A percentile compares a stretch with the other conserved stretches of the same genome.
These are phyloP conservation scores for Malurus leucopterus DNA, from an alignment of 2,797 vertebrate genomes.

Conservation along the genomic window DNA sequence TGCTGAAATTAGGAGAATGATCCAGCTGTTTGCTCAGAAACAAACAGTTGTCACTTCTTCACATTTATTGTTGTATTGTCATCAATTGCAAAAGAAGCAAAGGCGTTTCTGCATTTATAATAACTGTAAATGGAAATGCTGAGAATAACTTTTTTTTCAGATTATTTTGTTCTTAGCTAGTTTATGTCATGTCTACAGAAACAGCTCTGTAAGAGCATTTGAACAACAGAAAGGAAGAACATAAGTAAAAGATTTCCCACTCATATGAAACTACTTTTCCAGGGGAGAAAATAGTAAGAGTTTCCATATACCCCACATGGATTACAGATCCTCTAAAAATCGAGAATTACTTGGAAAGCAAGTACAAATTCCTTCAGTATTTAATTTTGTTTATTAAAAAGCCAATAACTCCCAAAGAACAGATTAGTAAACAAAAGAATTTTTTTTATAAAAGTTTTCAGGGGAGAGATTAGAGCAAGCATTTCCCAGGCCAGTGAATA, in stretches of 20 bases:
- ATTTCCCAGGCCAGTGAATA: not conserved
- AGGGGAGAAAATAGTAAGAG: not conserved
- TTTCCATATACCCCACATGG: not conserved
- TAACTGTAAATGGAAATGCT: slow-evolving; percentile 28
- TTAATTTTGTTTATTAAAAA: slow-evolving; percentile 27
- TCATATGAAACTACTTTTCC: not conserved
- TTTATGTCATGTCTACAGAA: not conserved
- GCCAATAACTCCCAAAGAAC: not conserved
- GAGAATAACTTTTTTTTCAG: not conserved
- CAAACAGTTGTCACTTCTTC: slow-evolving; percentile 37
- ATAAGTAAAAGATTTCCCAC: not conserved
- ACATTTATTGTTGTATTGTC: slow-evolving; percentile 58
- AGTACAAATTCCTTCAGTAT: not conserved
- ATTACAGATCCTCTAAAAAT: not conserved
- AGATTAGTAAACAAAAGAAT: slow-evolving; percentile 8
- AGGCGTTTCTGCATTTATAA: not conserved
- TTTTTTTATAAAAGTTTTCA: not conserved
- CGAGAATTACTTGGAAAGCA: not conserved
- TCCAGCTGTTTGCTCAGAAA: slow-evolving; percentile 40
- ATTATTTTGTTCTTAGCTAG: slow-evolving; percentile 1
- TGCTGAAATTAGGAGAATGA: slow-evolving; percentile 30
- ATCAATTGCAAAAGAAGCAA: slow-evolving; percentile 38
- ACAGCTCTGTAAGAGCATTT: not conserved
- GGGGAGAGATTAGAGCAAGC: not conserved
- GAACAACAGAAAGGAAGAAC: not conserved